Conservation (phyloP, 2,113 vertebrate species). For the Dermatemys mawii region DNA sequence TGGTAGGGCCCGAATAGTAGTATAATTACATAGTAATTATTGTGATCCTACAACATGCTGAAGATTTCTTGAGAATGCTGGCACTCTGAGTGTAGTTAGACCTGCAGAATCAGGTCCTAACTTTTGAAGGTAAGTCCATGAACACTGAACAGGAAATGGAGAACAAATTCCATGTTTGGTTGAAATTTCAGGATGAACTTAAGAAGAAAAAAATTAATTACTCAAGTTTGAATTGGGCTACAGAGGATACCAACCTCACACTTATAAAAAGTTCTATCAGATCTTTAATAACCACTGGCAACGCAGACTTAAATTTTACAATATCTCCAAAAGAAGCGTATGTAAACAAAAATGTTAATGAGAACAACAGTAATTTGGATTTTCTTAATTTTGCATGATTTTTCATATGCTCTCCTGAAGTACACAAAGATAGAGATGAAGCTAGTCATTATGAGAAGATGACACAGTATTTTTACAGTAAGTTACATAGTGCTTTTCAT, state of each 20-base stretch:
- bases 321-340: not conserved
- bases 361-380: not conserved
- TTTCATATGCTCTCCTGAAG: not conserved
- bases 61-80: accelerated
- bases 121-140: not conserved
- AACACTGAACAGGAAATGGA: not conserved
- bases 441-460: not conserved
- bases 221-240: not conserved
- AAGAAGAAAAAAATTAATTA: accelerated
- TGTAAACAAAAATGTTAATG: not conserved
- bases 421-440: not conserved
- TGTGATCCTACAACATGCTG: not conserved
- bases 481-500: not conserved
- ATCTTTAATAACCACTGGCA: not conserved
- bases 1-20: no score
- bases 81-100: accelerated
- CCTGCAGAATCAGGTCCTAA: accelerated
- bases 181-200: accelerated
- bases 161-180: no score
- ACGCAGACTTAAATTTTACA: not conserved
- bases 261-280: not conserved
- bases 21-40: no score
- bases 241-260: accelerated
- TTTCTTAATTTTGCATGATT: not conserved
- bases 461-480: not conserved